Conservation (phyloP, 2,797 vertebrate genomes). For the Poliocrania exsul region DNA sequence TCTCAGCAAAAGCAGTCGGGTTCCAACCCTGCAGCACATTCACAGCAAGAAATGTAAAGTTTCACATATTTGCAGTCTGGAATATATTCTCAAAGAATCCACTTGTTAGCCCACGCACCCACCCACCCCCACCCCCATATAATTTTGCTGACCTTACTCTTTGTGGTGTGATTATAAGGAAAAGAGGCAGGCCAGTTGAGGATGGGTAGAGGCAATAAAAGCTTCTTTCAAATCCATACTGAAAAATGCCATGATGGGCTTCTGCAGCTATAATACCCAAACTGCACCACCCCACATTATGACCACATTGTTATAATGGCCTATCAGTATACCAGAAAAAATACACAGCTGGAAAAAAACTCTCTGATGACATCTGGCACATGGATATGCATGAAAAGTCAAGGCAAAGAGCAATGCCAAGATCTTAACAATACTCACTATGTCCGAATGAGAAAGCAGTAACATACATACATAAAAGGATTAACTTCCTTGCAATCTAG, state of each 20-base stretch:
- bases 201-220: neutral
- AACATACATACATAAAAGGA: slow-evolving; percentile 24
- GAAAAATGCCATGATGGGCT: neutral
- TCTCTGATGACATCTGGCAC: slow-evolving; percentile 42
- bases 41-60: neutral
- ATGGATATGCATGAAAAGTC: slow-evolving; percentile 30
- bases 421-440: slow-evolving; percentile 29
- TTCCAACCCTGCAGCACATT: neutral
- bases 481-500: slow-evolving; percentile 36
- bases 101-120: too few species aligned
- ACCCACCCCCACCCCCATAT: too few species aligned
- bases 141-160: slow-evolving; percentile 11
- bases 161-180: neutral
- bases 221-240: neutral
- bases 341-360: slow-evolving; percentile 38
- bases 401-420: slow-evolving; percentile 38
- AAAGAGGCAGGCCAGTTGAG: neutral
- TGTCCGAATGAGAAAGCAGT: neutral
- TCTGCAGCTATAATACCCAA: neutral
- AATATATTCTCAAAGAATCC: neutral
- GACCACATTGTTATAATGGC: neutral
- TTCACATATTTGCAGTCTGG: neutral
- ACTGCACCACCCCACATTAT: neutral
- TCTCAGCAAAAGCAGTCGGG: neutral
- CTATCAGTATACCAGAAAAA: slow-evolving; percentile 8